These are phyloP conservation scores for Sphenodon punctatus DNA, from an alignment of 2,797 vertebrate species.

Conservation along the genomic window DNA sequence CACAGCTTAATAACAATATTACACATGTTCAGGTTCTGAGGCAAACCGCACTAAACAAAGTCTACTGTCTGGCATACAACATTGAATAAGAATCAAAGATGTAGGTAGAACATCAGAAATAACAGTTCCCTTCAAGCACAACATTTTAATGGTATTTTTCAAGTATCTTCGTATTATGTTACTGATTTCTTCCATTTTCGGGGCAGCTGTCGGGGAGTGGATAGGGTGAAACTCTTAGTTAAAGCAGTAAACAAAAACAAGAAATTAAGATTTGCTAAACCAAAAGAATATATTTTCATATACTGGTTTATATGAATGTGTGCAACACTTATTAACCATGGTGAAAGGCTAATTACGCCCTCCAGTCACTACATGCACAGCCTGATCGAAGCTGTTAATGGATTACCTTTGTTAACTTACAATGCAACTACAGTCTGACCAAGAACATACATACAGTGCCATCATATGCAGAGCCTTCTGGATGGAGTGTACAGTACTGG, in stretches of 20 bases:
- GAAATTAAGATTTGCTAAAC: constrained; percentile 67
- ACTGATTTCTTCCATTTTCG: constrained; percentile 49
- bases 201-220: constrained; percentile 36
- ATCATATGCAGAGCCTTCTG: constrained; percentile 46
- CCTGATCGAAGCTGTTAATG: constrained; percentile 76
- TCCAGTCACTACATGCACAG: constrained; percentile 84
- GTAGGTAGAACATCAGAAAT: constrained; percentile 68
- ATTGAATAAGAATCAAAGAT: constrained; percentile 73
- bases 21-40: constrained; percentile 74
- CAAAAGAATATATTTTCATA: constrained; percentile 74
- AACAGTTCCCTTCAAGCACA: constrained; percentile 65
- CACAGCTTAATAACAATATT: constrained; percentile 76
- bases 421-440: constrained; percentile 76
- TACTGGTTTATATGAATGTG: constrained; percentile 74
- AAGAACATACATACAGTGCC: constrained; percentile 70
- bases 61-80: constrained; percentile 71
- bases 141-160: constrained; percentile 67
- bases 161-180: constrained; percentile 65
- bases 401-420: constrained; percentile 77
- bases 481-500: constrained; percentile 59
- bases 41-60: constrained; percentile 75
- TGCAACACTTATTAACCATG: constrained; percentile 75
- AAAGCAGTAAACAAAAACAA: constrained; percentile 70
- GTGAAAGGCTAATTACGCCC: constrained; percentile 75
- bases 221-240: constrained; percentile 70